Percentiles rank a stretch among this genome's conserved stretches.
phyloP scores from a whole-genome alignment of 2,113 vertebrate species.

The Tragulus kanchil region DNA sequence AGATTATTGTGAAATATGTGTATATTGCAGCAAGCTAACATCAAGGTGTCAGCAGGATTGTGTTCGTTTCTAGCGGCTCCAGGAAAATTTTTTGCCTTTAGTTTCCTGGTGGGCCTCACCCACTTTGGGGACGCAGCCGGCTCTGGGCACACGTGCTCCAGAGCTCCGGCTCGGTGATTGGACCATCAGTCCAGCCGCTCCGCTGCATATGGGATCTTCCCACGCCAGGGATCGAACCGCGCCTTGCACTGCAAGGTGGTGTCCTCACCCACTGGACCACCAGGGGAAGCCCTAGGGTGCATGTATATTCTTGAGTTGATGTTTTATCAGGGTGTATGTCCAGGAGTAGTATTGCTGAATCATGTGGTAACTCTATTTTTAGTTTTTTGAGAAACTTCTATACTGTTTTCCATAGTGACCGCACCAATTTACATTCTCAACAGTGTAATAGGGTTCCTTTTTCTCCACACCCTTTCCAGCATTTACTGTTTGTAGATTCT shows the following conservation, averaged over 20 bases:
- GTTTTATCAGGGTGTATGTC: background rate
- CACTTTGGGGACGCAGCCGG: too few species aligned
- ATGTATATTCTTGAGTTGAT: background rate
- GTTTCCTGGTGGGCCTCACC: too few species aligned
- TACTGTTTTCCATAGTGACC: background rate
- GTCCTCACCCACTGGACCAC: too few species aligned
- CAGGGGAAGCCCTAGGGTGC: too few species aligned
- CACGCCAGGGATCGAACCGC: too few species aligned
- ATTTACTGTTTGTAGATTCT: background rate
- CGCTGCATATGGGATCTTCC: too few species aligned
- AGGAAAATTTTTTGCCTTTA: background rate
- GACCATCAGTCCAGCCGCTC: too few species aligned
- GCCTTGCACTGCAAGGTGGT: too few species aligned
- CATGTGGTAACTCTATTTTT: background rate
- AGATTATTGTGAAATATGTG: background rate
- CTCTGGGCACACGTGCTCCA: too few species aligned
- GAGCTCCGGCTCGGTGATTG: too few species aligned
- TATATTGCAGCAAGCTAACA: background rate
- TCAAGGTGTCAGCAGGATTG: background rate
- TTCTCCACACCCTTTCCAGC: background rate
- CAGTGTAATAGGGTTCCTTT: background rate
- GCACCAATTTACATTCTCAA: background rate
- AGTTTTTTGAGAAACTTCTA: background rate
- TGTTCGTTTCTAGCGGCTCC: background rate
- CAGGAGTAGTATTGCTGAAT: background rate